These are phyloP conservation scores for Muscicapa comitata DNA, from an alignment of 2,797 vertebrate genomes.

Conservation along the genomic window DNA sequence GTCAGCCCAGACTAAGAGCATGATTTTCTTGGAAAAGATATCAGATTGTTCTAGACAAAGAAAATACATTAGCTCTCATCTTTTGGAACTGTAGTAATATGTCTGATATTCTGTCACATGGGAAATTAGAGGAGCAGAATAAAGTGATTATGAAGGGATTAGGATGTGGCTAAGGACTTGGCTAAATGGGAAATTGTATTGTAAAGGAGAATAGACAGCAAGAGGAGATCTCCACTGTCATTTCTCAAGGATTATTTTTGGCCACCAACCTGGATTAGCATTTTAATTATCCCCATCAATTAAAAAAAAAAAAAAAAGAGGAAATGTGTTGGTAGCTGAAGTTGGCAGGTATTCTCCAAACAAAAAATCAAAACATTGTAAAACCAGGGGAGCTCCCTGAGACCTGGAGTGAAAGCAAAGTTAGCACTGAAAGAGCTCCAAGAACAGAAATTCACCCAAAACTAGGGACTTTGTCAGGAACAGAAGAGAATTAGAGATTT, in stretches of 20 bases:
- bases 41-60: slow-evolving; percentile 57
- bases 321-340: background rate
- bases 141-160: slow-evolving; percentile 68
- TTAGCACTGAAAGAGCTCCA: background rate
- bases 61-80: slow-evolving; percentile 56
- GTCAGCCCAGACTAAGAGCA: background rate
- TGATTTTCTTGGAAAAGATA: slow-evolving; percentile 47
- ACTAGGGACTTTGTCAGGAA: background rate
- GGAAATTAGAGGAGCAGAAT: slow-evolving; percentile 65
- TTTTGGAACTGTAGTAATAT: slow-evolving; percentile 54
- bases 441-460: background rate
- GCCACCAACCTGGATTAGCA: slow-evolving; percentile 27
- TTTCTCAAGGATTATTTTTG: slow-evolving; percentile 60
- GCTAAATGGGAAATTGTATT: slow-evolving; percentile 56
- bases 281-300: slow-evolving; percentile 22
- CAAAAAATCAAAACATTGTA: background rate
- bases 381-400: background rate
- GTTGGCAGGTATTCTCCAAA: background rate
- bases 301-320: background rate
- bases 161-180: slow-evolving; percentile 50
- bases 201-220: background rate
- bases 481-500: background rate
- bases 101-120: slow-evolving; percentile 64
- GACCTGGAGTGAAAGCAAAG: background rate
- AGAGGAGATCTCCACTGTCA: slow-evolving; percentile 30